phyloP scores from a whole-genome alignment of 2,113 vertebrate species.

The Micronycteris hirsuta region DNA sequence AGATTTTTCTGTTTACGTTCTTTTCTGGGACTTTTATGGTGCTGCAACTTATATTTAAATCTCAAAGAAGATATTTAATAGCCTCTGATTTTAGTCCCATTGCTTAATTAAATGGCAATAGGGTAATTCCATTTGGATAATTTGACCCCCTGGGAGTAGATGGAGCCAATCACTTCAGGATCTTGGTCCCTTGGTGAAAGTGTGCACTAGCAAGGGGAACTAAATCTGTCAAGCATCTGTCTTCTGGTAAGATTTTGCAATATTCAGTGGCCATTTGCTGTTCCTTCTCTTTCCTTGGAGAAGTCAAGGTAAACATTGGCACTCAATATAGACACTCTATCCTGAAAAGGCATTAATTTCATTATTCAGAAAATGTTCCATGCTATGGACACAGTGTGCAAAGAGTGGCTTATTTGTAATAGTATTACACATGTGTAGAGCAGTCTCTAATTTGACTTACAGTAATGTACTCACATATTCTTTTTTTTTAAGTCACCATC shows the following conservation, averaged over 20 bases:
- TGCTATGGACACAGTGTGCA: neutral
- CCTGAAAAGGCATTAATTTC: neutral
- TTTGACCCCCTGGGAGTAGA: neutral
- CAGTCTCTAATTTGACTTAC: neutral
- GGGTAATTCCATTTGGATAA: slow-evolving; percentile 29
- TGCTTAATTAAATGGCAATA: slow-evolving; percentile 50
- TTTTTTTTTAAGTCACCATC: no score
- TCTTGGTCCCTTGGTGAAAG: neutral
- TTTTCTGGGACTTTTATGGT: no score
- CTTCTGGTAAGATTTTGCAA: neutral
- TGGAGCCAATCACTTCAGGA: neutral
- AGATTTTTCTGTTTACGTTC: no score
- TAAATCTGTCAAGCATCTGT: neutral
- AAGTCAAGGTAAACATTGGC: neutral
- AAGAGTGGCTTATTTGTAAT: neutral
- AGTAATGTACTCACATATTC: neutral
- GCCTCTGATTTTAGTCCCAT: neutral
- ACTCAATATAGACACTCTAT: neutral
- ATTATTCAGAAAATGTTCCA: neutral
- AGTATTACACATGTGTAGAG: neutral
- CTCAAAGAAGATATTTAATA: slow-evolving; percentile 39
- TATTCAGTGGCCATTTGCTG: neutral
- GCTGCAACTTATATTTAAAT: no score
- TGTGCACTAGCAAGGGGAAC: rapidly evolving
- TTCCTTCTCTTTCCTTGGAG: neutral